These are phyloP conservation scores for Lucilia sericata DNA, from an alignment of 1,140 invertebrate genomes.

Conservation along the genomic window DNA sequence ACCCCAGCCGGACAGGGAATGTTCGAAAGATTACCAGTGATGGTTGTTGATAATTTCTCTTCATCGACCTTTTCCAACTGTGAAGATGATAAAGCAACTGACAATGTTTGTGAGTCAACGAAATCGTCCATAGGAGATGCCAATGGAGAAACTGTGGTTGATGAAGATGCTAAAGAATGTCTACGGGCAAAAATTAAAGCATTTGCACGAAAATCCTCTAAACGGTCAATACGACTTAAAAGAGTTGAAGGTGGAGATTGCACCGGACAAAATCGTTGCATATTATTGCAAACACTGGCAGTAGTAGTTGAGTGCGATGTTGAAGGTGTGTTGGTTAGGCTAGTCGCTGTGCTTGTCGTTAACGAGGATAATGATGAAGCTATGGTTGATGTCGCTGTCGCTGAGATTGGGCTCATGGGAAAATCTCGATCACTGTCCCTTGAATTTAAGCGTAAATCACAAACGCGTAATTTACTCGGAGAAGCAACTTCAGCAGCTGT, in stretches of 20 bases:
- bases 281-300: constrained; percentile 14
- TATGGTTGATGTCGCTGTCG: background rate
- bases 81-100: constrained; percentile 54
- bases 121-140: background rate
- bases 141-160: constrained; percentile 33
- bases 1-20: constrained; percentile 71
- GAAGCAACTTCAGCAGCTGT: constrained; percentile 71
- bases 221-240: constrained; percentile 56
- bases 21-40: constrained; percentile 53
- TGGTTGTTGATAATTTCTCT: constrained; percentile 53
- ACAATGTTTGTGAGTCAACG: constrained; percentile 48
- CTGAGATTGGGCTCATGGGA: constrained; percentile 54
- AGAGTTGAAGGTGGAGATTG: constrained; percentile 59
- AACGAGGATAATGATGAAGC: background rate
- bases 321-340: constrained; percentile 47
- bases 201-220: constrained; percentile 33
- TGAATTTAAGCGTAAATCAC: constrained; percentile 72
- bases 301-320: constrained; percentile 39
- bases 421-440: constrained; percentile 71
- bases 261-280: constrained; percentile 57
- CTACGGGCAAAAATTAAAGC: constrained; percentile 19
- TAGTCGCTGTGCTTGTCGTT: constrained; percentile 49
- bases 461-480: constrained; percentile 74
- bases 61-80: constrained; percentile 48
- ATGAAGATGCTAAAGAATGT: constrained; percentile 41